Base-by-base conservation (phyloP, 2,113 vertebrate genomes). In the Macquaria ambigua region DNA sequence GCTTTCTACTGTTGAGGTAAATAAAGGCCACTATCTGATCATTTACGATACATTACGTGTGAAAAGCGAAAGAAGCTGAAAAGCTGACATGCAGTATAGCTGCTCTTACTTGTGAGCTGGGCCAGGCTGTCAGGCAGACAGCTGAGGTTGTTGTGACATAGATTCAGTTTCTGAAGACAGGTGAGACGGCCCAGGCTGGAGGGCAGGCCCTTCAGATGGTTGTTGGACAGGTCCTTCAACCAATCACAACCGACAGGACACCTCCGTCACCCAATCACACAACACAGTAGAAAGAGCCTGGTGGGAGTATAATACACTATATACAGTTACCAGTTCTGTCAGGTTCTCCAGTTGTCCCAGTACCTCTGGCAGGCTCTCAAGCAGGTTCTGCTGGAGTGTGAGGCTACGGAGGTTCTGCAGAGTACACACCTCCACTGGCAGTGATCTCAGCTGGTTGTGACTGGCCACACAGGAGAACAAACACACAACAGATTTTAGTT, bases 151-250 rank as follows among this genome's bases (percentile, higher is more conserved):
- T 99, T 99, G 79, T 92, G 91, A 86, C 96, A 92, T 90, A 99
- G 74, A 72, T 95, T 97, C 46, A 99, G 96, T 37, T 96, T 94
- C 81, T 96, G 90, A 39, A 99, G 89, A 58, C 85, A 93, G 63
- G 79, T 62, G 3, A 99, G 96, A 64, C 83, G 72, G 73, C 96
- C 96, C 77, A 99, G 91, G 68, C 95, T 95, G 83, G 93, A 82
- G 18, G 98, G 98, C 74, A 99, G 64, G 62, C 64, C 83, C 77
- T 81, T 85, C 76, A 99, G 95, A 18, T 52, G 91, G 87, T 99
- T 99, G 91, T 95, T 96, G 83, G 98, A 99, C 79, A 98, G 77
- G 84, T 99, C 97, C 98, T 96, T 86, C 67, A 91, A 79, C 15
- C 34, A 79, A 74, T 81, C 70, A 43, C 73, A 83, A 64, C 58